Percentiles rank a stretch among this genome's conserved stretches.
phyloP scores from a whole-genome alignment of 2,113 vertebrate genomes.

The Mixornis gularis region DNA sequence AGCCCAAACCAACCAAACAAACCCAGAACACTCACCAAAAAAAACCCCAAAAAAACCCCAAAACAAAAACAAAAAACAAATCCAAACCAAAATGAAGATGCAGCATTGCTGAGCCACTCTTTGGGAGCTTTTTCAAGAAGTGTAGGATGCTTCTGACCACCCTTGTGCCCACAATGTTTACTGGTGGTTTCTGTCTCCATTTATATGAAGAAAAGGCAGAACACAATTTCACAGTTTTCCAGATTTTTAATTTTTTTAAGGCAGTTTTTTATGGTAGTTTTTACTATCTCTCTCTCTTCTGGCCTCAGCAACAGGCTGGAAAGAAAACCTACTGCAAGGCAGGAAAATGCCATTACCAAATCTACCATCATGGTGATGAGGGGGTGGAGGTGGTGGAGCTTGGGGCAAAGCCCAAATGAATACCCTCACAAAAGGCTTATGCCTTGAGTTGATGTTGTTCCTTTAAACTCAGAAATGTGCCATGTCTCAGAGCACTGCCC shows the following conservation, averaged over 20 bases:
- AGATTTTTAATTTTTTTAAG: background rate
- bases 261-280: background rate
- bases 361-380: background rate
- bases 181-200: background rate
- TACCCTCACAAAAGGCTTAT: background rate
- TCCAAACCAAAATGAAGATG: background rate
- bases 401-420: background rate
- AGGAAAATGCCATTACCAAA: background rate
- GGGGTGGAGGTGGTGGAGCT: background rate
- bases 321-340: background rate
- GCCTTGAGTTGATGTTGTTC: background rate
- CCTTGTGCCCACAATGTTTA: background rate
- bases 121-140: background rate
- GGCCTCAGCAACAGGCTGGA: background rate
- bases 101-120: background rate
- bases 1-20: background rate
- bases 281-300: background rate
- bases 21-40: background rate
- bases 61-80: background rate
- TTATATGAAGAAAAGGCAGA: background rate
- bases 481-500: fast-evolving
- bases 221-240: background rate
- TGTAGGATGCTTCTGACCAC: background rate
- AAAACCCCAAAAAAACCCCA: too few species aligned
- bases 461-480: background rate